phyloP scores from a whole-genome alignment of 2,113 vertebrate genomes.

The Camelus bactrianus region DNA sequence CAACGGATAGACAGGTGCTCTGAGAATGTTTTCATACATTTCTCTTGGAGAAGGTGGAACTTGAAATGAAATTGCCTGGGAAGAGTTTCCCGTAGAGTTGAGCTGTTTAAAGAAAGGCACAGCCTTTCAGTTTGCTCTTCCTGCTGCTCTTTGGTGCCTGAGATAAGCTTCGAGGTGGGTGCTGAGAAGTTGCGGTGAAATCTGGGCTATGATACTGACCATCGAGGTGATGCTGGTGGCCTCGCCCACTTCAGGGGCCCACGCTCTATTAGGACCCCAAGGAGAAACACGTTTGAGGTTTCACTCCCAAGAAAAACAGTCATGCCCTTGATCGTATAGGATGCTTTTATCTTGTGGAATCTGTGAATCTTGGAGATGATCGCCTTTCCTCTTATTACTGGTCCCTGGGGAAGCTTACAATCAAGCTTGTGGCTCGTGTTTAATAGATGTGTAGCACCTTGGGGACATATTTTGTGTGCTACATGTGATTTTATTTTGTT shows the following conservation, averaged over 20 bases:
- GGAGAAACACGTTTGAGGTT: not conserved
- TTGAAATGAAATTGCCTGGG: not conserved
- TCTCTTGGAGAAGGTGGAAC: not conserved
- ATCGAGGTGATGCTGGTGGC: rapidly evolving
- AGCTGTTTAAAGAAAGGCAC: not conserved
- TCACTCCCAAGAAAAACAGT: not conserved
- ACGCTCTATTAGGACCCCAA: not conserved
- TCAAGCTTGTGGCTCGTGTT: not conserved
- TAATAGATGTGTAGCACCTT: not conserved
- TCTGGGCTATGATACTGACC: rapidly evolving
- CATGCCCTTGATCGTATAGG: not conserved
- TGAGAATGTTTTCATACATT: slow-evolving; percentile 32
- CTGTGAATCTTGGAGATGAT: not conserved
- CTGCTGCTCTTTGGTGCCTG: too few relatives aligned
- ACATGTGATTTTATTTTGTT: not conserved
- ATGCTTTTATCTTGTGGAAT: not conserved
- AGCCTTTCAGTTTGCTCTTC: not conserved
- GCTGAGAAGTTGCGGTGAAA: not conserved
- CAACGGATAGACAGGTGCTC: not conserved
- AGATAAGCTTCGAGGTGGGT: not conserved
- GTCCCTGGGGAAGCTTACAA: not conserved
- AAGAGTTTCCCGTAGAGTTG: not conserved
- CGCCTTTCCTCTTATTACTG: not conserved
- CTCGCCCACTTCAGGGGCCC: not conserved
- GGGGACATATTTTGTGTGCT: not conserved